Evolutionary conservation across 2,888 invertebrate genomes (phyloP).

Genomic region (Cancer borealis): DNA sequence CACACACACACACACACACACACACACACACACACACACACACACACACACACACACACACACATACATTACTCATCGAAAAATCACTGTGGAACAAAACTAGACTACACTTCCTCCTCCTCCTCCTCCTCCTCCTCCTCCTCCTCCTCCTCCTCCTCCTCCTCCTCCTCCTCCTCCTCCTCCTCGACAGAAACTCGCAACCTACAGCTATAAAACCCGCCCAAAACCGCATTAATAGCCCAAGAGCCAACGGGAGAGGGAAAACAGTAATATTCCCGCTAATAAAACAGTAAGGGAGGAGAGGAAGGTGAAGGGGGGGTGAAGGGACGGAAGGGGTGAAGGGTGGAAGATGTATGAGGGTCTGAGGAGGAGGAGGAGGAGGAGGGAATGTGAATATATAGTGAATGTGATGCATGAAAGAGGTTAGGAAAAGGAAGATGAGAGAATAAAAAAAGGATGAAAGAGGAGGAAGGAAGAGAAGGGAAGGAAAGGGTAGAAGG

Average conservation of each 20-base stretch:
- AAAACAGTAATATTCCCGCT: neutral
- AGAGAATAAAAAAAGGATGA: neutral
- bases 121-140: neutral
- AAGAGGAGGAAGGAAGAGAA: neutral
- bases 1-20: conserved; percentile 57
- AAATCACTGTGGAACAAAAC: neutral
- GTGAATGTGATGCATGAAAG: neutral
- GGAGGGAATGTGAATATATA: neutral
- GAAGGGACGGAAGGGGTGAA: neutral
- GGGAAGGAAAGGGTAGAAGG: no score
- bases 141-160: conserved; percentile 1
- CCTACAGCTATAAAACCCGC: neutral
- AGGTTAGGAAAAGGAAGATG: neutral
- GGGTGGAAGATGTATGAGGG: neutral
- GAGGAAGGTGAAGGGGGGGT: neutral
- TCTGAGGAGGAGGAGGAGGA: conserved; percentile 10
- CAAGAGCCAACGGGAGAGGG: neutral
- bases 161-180: conserved; percentile 39
- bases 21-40: conserved; percentile 42
- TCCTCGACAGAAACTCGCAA: neutral
- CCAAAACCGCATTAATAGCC: neutral
- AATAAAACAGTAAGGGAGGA: neutral
- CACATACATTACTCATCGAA: neutral
- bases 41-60: conserved; percentile 49
- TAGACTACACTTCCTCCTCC: neutral